Conservation (phyloP, 2,888 invertebrate species). For the Autographa pulchrina region DNA sequence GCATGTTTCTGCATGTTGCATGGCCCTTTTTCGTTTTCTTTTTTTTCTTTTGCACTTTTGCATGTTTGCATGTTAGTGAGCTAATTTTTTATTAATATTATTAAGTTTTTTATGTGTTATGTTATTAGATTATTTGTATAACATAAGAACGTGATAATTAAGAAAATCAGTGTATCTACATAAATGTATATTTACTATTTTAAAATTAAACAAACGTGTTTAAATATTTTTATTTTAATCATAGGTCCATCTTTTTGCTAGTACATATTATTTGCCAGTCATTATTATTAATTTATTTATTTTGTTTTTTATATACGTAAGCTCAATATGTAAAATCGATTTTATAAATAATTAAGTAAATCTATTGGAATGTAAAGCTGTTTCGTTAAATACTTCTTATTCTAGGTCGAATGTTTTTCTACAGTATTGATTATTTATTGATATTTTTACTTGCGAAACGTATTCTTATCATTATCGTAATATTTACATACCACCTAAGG, state of each 20-base stretch:
- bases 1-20: slow-evolving; percentile 70
- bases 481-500: not conserved
- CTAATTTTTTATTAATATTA: slow-evolving; percentile 23
- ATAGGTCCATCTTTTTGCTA: too few relatives aligned
- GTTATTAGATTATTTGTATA: not conserved
- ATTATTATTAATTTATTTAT: too few relatives aligned
- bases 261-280: too few relatives aligned
- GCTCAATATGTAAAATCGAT: too few relatives aligned
- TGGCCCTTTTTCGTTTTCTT: slow-evolving; percentile 41
- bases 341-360: too few relatives aligned
- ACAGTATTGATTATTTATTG: not conserved
- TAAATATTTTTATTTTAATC: too few relatives aligned
- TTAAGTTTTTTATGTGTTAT: not conserved
- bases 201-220: too few relatives aligned
- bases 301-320: too few relatives aligned
- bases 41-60: slow-evolving; percentile 15
- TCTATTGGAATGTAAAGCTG: too few relatives aligned
- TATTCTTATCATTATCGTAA: slow-evolving; percentile 4
- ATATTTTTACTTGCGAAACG: not conserved
- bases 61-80: slow-evolving; percentile 36
- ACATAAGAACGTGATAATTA: not conserved
- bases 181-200: not conserved
- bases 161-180: not conserved
- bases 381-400: too few relatives aligned
- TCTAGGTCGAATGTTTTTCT: not conserved